Conservation (phyloP, 2,113 vertebrate genomes). For the Isurus oxyrinchus region DNA sequence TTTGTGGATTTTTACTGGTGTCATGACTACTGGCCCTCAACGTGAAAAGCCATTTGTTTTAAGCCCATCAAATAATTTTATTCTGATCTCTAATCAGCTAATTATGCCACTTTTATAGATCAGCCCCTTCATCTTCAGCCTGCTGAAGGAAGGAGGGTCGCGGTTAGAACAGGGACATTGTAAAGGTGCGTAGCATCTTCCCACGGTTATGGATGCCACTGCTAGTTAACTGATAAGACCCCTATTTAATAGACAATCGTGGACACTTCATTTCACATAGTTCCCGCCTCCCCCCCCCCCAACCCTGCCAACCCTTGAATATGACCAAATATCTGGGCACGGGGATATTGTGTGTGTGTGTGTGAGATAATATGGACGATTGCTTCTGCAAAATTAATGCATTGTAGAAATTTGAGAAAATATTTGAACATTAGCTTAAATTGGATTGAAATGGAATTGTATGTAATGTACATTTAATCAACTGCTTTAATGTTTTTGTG, state of each 20-base stretch:
- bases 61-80: too few species aligned
- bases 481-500: background rate
- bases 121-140: background rate
- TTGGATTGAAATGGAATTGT: background rate
- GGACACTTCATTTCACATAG: background rate
- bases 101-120: too few species aligned
- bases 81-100: too few species aligned
- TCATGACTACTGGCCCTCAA: too few species aligned
- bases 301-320: too few species aligned
- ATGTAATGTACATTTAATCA: background rate
- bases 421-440: slow-evolving; percentile 1
- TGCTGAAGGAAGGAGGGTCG: background rate
- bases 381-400: background rate
- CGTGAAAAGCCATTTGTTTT: too few species aligned
- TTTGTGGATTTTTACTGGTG: too few species aligned
- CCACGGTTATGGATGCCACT: background rate
- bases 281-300: too few species aligned
- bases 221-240: background rate
- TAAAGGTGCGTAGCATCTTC: background rate
- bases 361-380: background rate
- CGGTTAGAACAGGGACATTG: background rate
- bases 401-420: background rate
- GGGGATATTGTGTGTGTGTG: background rate
- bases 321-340: background rate
- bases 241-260: background rate